Evolutionary conservation across 2,888 invertebrate species (phyloP), one percentile per base, ranked within the genome.

Genomic region (Epinotia bilunana): DNA sequence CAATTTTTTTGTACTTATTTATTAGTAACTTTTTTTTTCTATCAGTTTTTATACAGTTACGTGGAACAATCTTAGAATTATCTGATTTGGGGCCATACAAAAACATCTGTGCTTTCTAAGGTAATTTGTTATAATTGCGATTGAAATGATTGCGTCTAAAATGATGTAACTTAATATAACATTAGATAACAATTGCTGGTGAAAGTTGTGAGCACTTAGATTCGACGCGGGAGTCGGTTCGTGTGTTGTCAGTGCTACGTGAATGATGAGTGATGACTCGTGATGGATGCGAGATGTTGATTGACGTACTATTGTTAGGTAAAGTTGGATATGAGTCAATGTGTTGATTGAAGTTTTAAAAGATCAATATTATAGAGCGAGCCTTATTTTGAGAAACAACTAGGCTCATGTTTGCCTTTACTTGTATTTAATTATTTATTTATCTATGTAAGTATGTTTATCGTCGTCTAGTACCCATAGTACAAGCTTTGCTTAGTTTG

Each of bases 141-240:
- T 67, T 80, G 78, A 74, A 77, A 79, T 77, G 79, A 78, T 80
- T 82, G 80, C 83, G 77, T 74, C 75, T 74, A 78, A 78, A 64
- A 80, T 88, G 84, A 88, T 81, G 89, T 85, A 89, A 89, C 82
- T 80, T 80, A 81, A 82, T 83, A 83, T 81, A 80, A 81, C 81
- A 87, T 90, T 89, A 90, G 88, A 87, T 88, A 90, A 89, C 84
- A 77, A 84, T 85, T 85, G 83, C 84, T 79, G 84, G 88, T 86
- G 88, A 89, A 88, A 88, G 88, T 88, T 83, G 78, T 18, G 11
- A 9, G 46, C 43, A 65, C 33, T 74, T 13, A 43, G 72, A 58
- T 60, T 43, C 58, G 73, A 61, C 43, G 60, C 46, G 28, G 33
- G 58, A 13, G 33, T 33, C 5, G 6, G 58, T 12, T 12, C 6